Conservation (phyloP, 1,140 invertebrate species). For the Sarcophaga bullata region DNA sequence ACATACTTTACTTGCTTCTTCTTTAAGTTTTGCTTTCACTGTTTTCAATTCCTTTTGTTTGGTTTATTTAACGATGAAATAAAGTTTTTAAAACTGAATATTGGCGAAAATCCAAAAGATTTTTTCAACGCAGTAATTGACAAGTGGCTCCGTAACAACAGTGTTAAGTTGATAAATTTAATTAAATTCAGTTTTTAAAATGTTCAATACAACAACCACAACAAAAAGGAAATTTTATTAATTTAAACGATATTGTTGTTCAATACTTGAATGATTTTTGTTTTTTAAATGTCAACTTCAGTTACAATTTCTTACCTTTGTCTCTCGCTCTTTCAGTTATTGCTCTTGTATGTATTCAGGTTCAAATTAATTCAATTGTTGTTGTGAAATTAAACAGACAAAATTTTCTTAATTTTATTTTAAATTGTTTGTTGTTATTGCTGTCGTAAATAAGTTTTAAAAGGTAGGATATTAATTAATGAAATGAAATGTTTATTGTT, state of each 20-base stretch:
- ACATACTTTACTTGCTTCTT: neutral
- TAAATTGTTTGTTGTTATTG: neutral
- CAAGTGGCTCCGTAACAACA: neutral
- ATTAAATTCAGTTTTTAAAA: neutral
- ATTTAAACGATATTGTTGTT: neutral
- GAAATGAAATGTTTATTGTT: neutral
- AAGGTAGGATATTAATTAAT: neutral
- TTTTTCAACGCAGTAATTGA: neutral
- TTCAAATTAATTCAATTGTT: neutral
- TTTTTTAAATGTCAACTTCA: constrained; percentile 9
- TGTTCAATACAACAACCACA: neutral
- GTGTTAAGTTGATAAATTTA: constrained; percentile 5
- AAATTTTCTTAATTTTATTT: neutral
- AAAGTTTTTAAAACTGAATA: neutral
- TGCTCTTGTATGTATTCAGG: neutral
- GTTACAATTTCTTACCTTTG: neutral
- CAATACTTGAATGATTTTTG: neutral
- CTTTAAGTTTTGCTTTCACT: neutral
- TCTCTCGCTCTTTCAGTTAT: neutral
- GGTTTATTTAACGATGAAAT: neutral
- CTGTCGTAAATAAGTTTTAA: neutral
- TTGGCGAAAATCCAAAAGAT: neutral
- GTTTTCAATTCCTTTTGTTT: neutral
- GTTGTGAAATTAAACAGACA: neutral
- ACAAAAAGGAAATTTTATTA: neutral